These are phyloP conservation scores for Chaenodraco wilsoni DNA, from an alignment of 2,797 vertebrate genomes.

Conservation along the genomic window DNA sequence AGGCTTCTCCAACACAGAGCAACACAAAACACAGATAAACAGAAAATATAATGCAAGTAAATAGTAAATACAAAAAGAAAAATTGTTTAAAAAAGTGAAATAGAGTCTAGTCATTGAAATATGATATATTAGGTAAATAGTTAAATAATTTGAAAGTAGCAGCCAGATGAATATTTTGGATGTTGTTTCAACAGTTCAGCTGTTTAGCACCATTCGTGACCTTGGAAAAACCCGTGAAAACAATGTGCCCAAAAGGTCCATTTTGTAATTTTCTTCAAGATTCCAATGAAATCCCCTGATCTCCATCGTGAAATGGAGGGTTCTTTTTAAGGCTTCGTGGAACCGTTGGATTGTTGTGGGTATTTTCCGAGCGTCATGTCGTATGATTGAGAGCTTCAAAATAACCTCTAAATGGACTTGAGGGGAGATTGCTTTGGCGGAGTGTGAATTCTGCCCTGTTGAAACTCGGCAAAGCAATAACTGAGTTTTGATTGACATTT, in stretches of 20 bases:
- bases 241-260: neutral
- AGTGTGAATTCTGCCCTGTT: neutral
- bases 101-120: too few relatives aligned
- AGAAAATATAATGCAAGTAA: too few relatives aligned
- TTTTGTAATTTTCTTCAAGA: neutral
- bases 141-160: too few relatives aligned
- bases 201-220: neutral
- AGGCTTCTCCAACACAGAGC: too few relatives aligned
- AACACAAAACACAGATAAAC: too few relatives aligned
- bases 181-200: too few relatives aligned
- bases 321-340: neutral
- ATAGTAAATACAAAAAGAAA: too few relatives aligned
- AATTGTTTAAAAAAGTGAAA: too few relatives aligned
- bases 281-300: neutral
- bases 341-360: neutral
- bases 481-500: neutral
- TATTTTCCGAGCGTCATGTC: neutral
- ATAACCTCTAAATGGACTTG: slow-evolving; percentile 6
- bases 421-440: neutral
- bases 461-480: slow-evolving; percentile 3
- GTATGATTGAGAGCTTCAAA: neutral
- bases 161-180: too few relatives aligned
- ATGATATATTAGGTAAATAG: too few relatives aligned
- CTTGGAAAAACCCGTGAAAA: neutral
- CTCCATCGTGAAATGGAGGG: neutral